Evolutionary conservation across 2,888 invertebrate species (phyloP), one percentile per base, ranked within the genome.

Genomic region (Amblyjoppa proteus): DNA sequence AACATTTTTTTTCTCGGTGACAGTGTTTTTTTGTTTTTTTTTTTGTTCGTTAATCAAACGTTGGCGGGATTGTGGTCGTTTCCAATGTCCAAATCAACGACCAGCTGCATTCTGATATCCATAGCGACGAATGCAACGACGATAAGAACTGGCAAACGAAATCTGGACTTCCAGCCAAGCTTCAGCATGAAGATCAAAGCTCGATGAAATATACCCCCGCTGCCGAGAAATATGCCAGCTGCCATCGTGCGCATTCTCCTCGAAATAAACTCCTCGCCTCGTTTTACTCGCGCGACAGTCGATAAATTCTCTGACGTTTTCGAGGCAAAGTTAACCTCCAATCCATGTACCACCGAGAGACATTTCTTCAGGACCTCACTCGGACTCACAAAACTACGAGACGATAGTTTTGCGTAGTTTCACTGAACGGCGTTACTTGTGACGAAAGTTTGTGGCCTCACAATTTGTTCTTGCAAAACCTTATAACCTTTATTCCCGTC

Each of bases 91-190:
- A 96, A 95, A 88, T 96, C 96, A 49, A 96, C 96, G 92, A 97
- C 96, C 82, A 97, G 94, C 89, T 96, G 96, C 94, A 97, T 95
- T 74, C 96, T 95, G 49, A 96, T 95, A 89, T 97, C 96, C 93
- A 96, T 95, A 0, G 96, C 95, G 93, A 97, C 95, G 88, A 96
- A 96, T 20, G 95, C 96, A 11, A 96, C 95, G 11, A 96, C 95
- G 69, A 97, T 95, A 11, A 91, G 28, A 56, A 96, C 94, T 0
- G 97, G 97, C 71, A 97, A 94, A 71, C 96, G 95, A 84, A 96
- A 94, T 58, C 96, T 95, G 69, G 96, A 96, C 87, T 96, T 95
- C 97, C 97, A 97, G 2, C 97, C 97, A 88, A 97, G 94, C 87
- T 96, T 95, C 53, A 97, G 95, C 88, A 97, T 95, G 92, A 97